Conservation (phyloP, 2,888 invertebrate species). For the Zygaena filipendulae region DNA sequence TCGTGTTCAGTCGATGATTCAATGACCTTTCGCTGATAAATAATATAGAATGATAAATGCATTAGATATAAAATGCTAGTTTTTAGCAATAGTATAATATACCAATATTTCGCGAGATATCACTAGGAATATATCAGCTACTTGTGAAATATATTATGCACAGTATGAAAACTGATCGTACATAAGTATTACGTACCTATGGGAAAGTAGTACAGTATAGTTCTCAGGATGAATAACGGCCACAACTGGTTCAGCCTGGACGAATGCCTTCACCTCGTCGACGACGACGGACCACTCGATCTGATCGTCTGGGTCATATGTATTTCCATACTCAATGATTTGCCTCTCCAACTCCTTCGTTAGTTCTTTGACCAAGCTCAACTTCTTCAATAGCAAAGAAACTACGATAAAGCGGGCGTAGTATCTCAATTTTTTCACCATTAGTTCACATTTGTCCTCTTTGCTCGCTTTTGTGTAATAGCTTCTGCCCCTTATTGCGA, state of each 20-base stretch:
- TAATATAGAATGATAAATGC: too few species aligned
- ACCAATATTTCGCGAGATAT: too few species aligned
- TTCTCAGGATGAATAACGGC: conserved; percentile 90
- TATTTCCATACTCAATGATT: conserved; percentile 94
- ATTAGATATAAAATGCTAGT: too few species aligned
- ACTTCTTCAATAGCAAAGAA: conserved; percentile 91
- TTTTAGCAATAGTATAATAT: too few species aligned
- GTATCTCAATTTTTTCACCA: conserved; percentile 96
- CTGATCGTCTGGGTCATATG: conserved; percentile 97
- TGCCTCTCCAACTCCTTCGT: conserved; percentile 93
- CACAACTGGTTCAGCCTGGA: conserved; percentile 91
- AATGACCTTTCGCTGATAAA: too few species aligned
- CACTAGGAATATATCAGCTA: too few species aligned
- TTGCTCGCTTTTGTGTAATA: conserved; percentile 95
- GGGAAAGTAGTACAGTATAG: conserved; percentile 85
- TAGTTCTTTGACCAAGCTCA: conserved; percentile 92
- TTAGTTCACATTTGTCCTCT: conserved; percentile 93
- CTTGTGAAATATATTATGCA: too few species aligned
- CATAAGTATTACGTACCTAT: conserved; percentile 70
- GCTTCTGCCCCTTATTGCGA: conserved; percentile 91
- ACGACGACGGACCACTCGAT: conserved; percentile 95
- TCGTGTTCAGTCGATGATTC: too few species aligned
- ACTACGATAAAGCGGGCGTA: conserved; percentile 98
- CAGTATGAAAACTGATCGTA: too few species aligned
- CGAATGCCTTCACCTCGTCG: conserved; percentile 94